Evolutionary conservation across 2,797 vertebrate species (phyloP).

Genomic region (Poliocrania exsul): DNA sequence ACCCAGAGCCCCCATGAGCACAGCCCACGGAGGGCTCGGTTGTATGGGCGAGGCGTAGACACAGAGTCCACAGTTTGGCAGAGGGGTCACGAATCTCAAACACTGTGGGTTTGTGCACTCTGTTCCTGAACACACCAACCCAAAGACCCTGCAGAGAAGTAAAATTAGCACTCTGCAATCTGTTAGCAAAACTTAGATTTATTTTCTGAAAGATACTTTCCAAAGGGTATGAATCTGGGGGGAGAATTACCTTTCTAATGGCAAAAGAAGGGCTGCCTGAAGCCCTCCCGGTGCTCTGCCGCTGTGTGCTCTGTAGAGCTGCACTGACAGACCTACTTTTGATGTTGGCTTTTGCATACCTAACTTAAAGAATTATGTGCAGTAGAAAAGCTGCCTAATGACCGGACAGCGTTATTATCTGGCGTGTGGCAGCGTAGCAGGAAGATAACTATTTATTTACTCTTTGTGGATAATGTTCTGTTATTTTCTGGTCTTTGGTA

Average conservation of each 20-base stretch:
- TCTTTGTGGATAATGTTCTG: slow-evolving; percentile 24
- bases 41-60: fast-evolving
- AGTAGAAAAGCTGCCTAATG: slow-evolving; percentile 13
- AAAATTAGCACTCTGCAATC: neutral
- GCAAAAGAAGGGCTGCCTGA: neutral
- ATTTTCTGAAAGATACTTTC: neutral
- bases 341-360: neutral
- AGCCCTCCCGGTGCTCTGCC: neutral
- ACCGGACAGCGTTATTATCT: neutral
- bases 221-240: neutral
- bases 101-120: neutral
- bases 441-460: slow-evolving; percentile 27
- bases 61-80: neutral
- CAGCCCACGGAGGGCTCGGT: fast-evolving
- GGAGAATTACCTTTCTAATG: neutral
- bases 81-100: slow-evolving; percentile 27
- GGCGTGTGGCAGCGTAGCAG: neutral
- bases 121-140: neutral
- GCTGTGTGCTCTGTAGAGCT: neutral
- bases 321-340: neutral
- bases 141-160: neutral
- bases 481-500: slow-evolving; percentile 39
- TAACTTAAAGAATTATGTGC: neutral
- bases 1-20: neutral
- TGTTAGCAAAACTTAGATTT: neutral